Base-by-base conservation (phyloP, 2,113 vertebrate genomes). In the Tichodroma muraria region DNA sequence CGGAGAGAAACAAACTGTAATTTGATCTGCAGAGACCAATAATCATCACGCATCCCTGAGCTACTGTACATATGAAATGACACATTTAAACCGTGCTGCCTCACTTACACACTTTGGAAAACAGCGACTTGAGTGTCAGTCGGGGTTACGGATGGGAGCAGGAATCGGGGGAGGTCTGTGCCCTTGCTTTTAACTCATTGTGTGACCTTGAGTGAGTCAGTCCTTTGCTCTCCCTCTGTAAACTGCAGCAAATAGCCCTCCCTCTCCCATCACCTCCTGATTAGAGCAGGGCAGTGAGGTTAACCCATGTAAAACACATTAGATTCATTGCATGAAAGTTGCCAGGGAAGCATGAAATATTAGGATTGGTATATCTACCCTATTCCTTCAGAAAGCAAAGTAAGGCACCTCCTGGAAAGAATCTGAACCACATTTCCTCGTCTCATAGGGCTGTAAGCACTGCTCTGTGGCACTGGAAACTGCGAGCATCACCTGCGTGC, bases 1-100 rank as follows among this genome's bases (percentile, higher is more conserved):
- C 60, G 8, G 95, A 91, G 93, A 93, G 82, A 88, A 95, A 95
- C 71, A 90, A 95, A 86, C 72, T 65, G 69, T 76, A 88, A 94
- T 91, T 80, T 91, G 88, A 95, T 88, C 72, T 15, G 3, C 4
- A 3, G 91, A 90, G 91, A 78, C 91, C 85, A 90, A 93, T 93
- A 95, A 94, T 94, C 88, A 91, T 50, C 80, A 83, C 0, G 2
- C 92, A 83, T 73, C 76, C 76, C 56, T 88, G 72, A 78, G 87
- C 85, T 71, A 63, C 70, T 47, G 38, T 89, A 88, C 64, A 83
- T 66, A 77, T 0, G 5, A 85, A 93, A 85, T 37, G 31, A 60
- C 85, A 77, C 42, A 72, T 83, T 95, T 83, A 93, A 92, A 69
- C 52, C 0, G 0, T 12, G 44, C 87, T 93, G 89, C 80, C 85